These are phyloP conservation scores for Salvelinus sp. DNA, from an alignment of 2,113 vertebrate species.

Conservation along the genomic window DNA sequence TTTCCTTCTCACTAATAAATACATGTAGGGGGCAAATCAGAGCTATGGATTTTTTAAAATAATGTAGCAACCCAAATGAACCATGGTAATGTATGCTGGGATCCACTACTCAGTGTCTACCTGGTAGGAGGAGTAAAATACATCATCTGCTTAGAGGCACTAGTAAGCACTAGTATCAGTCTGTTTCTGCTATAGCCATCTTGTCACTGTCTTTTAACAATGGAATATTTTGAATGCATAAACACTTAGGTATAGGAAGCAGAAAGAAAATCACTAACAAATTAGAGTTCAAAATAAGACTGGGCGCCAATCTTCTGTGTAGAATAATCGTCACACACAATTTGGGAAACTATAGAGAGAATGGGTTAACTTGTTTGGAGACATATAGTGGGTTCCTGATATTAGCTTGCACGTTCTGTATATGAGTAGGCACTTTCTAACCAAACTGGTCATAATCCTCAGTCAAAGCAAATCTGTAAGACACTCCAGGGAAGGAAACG, in stretches of 20 bases:
- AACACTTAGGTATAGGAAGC: no score
- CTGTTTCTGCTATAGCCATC: no score
- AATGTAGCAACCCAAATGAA: no score
- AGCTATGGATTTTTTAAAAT: neutral
- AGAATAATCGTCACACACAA: slow-evolving; percentile 20
- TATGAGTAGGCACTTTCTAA: slow-evolving; percentile 75
- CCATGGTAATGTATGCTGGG: no score
- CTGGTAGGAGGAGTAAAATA: no score
- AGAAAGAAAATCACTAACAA: slow-evolving; percentile 18
- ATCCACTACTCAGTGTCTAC: no score
- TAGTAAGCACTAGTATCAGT: no score
- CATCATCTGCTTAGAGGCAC: no score
- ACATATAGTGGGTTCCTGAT: slow-evolving; percentile 68
- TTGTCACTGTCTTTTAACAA: no score
- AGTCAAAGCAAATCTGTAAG: slow-evolving; percentile 32
- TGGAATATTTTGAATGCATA: no score
- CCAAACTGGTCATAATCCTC: slow-evolving; percentile 35
- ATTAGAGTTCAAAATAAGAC: no score
- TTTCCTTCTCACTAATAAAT: no score
- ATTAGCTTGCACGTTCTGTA: slow-evolving; percentile 66
- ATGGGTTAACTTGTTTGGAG: slow-evolving; percentile 56
- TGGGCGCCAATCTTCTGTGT: slow-evolving; percentile 43
- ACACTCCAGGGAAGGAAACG: slow-evolving; percentile 49
- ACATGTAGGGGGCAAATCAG: slow-evolving; percentile 4
- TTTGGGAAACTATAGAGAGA: slow-evolving; percentile 63